phyloP scores from a whole-genome alignment of 2,888 invertebrate genomes.

The Rhamnusium bicolor region DNA sequence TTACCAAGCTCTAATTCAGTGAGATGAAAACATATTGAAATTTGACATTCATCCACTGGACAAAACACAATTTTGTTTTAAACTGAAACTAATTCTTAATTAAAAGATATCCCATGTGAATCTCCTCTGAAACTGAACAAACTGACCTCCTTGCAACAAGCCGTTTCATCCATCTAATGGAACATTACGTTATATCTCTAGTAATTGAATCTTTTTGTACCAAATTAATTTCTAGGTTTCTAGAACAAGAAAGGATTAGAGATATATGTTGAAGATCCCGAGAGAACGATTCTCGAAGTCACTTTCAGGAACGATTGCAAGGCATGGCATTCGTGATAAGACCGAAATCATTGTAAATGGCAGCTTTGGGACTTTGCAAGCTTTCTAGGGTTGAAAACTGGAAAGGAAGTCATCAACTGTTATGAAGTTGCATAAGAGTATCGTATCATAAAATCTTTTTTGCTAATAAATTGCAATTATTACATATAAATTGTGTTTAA shows the following conservation, averaged over 20 bases:
- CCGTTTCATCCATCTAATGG: background rate
- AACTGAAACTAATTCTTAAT: background rate
- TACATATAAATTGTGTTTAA: background rate
- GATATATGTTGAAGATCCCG: slow-evolving; percentile 15
- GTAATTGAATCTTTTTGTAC: slow-evolving; percentile 16
- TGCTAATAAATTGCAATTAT: background rate
- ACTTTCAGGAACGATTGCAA: slow-evolving; percentile 12
- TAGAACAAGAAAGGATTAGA: slow-evolving; percentile 10
- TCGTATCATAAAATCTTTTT: background rate
- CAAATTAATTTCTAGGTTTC: slow-evolving; percentile 16
- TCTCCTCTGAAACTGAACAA: background rate
- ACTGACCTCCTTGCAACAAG: background rate
- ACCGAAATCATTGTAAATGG: slow-evolving; percentile 22
- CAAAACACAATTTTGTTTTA: background rate
- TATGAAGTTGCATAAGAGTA: background rate
- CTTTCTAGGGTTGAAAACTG: background rate
- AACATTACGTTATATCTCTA: background rate
- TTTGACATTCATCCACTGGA: too few species aligned
- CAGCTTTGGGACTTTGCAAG: slow-evolving; percentile 23
- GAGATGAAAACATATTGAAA: too few species aligned
- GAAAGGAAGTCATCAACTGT: background rate
- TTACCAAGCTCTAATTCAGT: too few species aligned
- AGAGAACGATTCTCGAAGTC: slow-evolving; percentile 18
- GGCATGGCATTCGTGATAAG: slow-evolving; percentile 16
- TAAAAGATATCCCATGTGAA: background rate